A percentile compares a stretch with the other conserved stretches of the same genome.
Evolutionary conservation across 2,888 invertebrate species (phyloP).

Genomic region (Tromatobia lineatoria): DNA sequence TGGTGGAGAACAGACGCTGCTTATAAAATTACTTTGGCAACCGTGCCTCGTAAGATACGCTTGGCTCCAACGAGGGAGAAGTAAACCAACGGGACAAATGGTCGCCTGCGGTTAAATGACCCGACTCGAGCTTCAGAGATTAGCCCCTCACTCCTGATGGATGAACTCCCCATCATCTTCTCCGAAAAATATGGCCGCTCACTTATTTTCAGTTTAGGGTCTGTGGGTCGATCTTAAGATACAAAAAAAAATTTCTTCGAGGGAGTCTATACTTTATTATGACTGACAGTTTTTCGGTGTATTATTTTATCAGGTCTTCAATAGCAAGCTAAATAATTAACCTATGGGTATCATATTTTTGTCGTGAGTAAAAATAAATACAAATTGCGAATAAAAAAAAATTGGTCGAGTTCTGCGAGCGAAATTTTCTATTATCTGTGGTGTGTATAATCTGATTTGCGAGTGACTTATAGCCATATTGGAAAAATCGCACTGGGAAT

Average conservation of each 20-base stretch:
- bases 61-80: conserved; percentile 23
- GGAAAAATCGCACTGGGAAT: background rate
- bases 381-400: background rate
- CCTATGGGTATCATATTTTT: background rate
- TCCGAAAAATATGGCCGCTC: conserved; percentile 15
- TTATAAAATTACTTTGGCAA: conserved; percentile 1
- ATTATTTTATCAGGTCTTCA: background rate
- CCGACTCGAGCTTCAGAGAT: conserved; percentile 60
- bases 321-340: background rate
- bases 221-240: background rate
- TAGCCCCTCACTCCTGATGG: conserved; percentile 67
- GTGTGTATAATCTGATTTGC: background rate
- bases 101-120: conserved; percentile 67
- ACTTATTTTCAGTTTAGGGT: conserved; percentile 27
- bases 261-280: background rate
- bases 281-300: background rate
- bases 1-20: conserved; percentile 2
- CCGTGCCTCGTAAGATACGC: background rate
- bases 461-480: background rate
- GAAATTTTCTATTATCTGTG: no score
- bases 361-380: background rate
- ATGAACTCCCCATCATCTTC: conserved; percentile 52
- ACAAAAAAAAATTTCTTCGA: background rate
- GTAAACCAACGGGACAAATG: conserved; percentile 66
- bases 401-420: no score